Conservation (phyloP, 35 echinoderm and acorn worm species). For the Eucidaris tribuloides region DNA sequence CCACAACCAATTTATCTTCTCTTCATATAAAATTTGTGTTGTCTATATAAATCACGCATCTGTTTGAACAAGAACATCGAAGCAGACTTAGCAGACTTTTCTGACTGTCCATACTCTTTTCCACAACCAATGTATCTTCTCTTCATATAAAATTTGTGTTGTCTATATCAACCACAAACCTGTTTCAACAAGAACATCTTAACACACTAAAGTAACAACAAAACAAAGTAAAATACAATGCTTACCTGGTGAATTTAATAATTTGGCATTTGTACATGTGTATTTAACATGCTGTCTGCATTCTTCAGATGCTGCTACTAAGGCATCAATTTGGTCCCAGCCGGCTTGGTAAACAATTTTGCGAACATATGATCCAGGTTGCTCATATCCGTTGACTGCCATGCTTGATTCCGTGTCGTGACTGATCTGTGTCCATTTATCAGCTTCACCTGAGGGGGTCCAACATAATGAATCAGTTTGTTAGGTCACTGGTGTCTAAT, state of each 20-base stretch:
- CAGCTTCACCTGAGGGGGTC: conserved; percentile 6
- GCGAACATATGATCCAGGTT: conserved; percentile 55
- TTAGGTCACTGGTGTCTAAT: not conserved
- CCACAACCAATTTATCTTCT: too few species aligned
- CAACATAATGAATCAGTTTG: not conserved
- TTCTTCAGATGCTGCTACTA: conserved; percentile 49
- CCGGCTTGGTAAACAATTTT: conserved; percentile 43
- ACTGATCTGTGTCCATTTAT: conserved; percentile 66
- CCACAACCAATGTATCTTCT: too few species aligned
- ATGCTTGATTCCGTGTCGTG: conserved; percentile 59
- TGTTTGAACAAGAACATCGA: too few species aligned
- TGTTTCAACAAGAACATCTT: too few species aligned
- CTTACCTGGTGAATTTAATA: conserved; percentile 83
- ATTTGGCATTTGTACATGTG: conserved; percentile 50
- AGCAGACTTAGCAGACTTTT: too few species aligned
- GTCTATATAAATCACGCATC: too few species aligned
- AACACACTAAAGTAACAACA: too few species aligned
- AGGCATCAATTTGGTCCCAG: conserved; percentile 48
- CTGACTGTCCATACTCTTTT: too few species aligned
- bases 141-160: too few species aligned
- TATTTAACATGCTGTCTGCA: conserved; percentile 69
- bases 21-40: too few species aligned
- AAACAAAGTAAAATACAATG: too few species aligned
- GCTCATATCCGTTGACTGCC: conserved; percentile 8
- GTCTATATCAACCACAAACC: too few species aligned